phyloP scores from a whole-genome alignment of 2,797 vertebrate genomes.

The Onychomys arenicola region DNA sequence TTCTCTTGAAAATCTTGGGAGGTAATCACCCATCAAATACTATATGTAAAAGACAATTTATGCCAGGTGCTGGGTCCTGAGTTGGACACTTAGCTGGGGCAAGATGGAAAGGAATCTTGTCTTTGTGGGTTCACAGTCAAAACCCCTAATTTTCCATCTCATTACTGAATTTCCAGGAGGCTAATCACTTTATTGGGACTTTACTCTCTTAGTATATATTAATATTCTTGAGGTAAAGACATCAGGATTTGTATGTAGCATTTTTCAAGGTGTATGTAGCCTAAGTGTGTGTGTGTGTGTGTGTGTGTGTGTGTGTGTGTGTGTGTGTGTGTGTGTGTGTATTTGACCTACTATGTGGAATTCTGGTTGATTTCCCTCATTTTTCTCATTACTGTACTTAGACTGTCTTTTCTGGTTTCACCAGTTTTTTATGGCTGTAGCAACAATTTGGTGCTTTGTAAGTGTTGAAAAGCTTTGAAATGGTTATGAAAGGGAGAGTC shows the following conservation, averaged over 20 bases:
- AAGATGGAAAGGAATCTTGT: background rate
- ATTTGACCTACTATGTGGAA: background rate
- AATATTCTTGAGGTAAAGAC: background rate
- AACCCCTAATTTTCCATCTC: background rate
- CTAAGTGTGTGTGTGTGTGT: no score
- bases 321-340: background rate
- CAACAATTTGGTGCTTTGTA: background rate
- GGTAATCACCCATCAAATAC: background rate
- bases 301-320: background rate
- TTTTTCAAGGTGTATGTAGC: conserved; percentile 4
- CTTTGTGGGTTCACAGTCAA: background rate
- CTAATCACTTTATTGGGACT: background rate
- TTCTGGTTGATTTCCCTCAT: conserved; percentile 18
- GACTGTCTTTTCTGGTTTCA: background rate
- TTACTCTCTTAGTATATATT: background rate
- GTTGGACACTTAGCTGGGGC: background rate
- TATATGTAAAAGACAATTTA: background rate
- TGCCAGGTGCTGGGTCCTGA: background rate
- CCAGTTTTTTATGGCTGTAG: background rate
- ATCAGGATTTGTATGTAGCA: background rate
- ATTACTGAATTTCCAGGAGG: background rate
- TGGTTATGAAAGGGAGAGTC: background rate
- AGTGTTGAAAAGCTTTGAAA: background rate
- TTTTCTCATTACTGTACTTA: background rate
- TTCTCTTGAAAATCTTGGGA: background rate